Evolutionary conservation across 2,113 vertebrate species (phyloP), one percentile per base, ranked within the genome.

Genomic region (Tragelaphus scriptus): DNA sequence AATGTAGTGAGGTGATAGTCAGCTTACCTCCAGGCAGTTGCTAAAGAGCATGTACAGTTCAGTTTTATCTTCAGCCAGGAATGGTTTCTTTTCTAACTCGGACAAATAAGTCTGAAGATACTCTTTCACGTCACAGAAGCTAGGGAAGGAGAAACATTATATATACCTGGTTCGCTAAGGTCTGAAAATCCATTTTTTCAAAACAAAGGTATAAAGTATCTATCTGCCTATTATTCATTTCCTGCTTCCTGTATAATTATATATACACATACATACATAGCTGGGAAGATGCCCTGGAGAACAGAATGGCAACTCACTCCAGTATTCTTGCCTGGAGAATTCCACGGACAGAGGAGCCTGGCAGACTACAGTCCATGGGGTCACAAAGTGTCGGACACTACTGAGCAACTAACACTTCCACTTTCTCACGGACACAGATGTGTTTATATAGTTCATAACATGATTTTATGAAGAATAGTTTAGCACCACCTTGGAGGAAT

Each of bases 111-210:
- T 56, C 94, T 99, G 99, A 94, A 99, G 98, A 61, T 99, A 99
- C 11, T 19, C 95, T 82, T 99, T 99, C 21, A 99, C 99, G 11
- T 99, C 98, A 25, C 98, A 97, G 97, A 99, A 99, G 98, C 99
- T 99, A 84, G 8, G 32, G 94, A 86, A 81, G 98, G 77, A 98
- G 26, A 97, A 90, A 92, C 2, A 79, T 3, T 13, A 77, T 44
- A 77, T 3, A n/a, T 17, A n/a, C 4, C 26, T 19, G n/a, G 51
- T 56, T 44, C 19, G 9, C 8, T 30, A 32, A 30, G 40, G 28
- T 47, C 75, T 68, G 28, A 19, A 79, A 88, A n/a, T 2, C 30
- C 17, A 49, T 13, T 68, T 51, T 30, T 16, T 26, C 3, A 30
- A 47, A 23, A 32, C 10, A 81, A 81, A 81, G 28, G 28, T 30